Evolutionary conservation across 2,797 vertebrate genomes (phyloP).

Genomic region (Coluber constrictor): DNA sequence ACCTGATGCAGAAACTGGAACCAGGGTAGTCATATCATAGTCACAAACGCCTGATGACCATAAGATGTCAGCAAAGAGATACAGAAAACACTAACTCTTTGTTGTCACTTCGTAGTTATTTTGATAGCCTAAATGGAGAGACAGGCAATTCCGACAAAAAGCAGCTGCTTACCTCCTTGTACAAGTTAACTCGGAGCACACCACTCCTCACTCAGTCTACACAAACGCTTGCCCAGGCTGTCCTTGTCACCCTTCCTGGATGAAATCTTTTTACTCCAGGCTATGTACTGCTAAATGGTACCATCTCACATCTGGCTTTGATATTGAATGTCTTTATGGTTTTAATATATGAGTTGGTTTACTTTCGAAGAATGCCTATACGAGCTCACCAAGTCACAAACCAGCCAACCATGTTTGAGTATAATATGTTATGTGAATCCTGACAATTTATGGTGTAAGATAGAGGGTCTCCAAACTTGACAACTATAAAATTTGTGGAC

Average conservation of each 20-base stretch:
- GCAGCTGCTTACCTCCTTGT: not conserved
- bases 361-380: not conserved
- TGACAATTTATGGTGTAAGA: not conserved
- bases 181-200: not conserved
- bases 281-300: not conserved
- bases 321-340: not conserved
- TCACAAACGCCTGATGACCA: not conserved
- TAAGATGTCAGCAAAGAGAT: not conserved
- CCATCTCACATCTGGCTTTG: not conserved
- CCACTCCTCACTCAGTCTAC: not conserved
- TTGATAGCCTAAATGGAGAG: not conserved
- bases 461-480: not conserved
- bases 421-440: not conserved
- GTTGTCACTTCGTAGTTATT: not conserved
- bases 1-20: not conserved
- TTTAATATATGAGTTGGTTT: not conserved
- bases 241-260: not conserved
- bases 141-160: not conserved
- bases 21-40: not conserved
- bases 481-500: not conserved
- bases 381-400: not conserved
- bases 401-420: not conserved
- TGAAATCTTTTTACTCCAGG: not conserved
- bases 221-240: not conserved
- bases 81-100: not conserved